phyloP scores from a whole-genome alignment of 2,113 vertebrate species.

The Phalacrocorax pelagicus region DNA sequence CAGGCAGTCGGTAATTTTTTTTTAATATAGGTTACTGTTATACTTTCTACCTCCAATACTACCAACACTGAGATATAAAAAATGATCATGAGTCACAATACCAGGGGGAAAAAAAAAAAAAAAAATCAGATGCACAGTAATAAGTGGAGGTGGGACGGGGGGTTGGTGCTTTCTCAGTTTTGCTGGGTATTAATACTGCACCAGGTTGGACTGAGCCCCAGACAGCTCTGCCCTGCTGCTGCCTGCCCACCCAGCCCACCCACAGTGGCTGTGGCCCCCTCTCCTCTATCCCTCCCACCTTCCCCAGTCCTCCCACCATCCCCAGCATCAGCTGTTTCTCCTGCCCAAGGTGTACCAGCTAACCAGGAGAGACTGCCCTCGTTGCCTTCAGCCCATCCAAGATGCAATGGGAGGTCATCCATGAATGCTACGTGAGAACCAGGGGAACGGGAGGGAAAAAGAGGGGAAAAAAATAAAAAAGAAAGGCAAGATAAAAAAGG shows the following conservation, averaged over 20 bases:
- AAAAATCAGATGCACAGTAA: neutral
- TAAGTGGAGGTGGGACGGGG: neutral
- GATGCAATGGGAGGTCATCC: neutral
- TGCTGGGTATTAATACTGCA: neutral
- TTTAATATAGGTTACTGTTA: neutral
- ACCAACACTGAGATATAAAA: neutral
- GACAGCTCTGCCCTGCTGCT: neutral
- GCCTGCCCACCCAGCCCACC: neutral
- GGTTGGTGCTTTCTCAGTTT: neutral
- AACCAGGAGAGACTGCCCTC: neutral
- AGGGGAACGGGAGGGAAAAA: fast-evolving
- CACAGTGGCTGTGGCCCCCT: neutral
- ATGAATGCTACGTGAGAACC: fast-evolving
- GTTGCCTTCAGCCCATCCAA: neutral
- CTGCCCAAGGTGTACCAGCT: neutral
- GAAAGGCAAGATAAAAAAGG: neutral
- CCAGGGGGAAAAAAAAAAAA: fast-evolving
- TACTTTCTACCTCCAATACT: neutral
- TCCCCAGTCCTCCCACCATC: neutral
- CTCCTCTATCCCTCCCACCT: neutral
- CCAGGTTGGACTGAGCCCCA: neutral
- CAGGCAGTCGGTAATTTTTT: neutral
- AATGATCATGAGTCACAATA: neutral
- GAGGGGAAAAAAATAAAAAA: fast-evolving
- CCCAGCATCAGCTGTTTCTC: neutral